These are phyloP conservation scores for Carposina sasakii DNA, from an alignment of 1,140 invertebrate species.

Conservation along the genomic window DNA sequence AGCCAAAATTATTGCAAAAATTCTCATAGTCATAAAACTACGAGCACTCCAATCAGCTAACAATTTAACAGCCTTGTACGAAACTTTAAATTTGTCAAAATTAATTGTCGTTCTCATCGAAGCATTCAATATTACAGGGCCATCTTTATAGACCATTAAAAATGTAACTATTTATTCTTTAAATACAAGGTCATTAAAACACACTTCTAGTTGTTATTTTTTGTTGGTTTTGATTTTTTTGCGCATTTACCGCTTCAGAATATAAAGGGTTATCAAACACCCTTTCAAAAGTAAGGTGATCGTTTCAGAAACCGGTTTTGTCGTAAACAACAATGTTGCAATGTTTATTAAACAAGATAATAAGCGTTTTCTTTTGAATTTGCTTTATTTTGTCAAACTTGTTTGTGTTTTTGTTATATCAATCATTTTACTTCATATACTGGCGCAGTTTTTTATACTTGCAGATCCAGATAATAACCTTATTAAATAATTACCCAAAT, in stretches of 20 bases:
- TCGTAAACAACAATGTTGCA: slow-evolving; percentile 62
- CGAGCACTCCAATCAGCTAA: background rate
- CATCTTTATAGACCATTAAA: slow-evolving; percentile 53
- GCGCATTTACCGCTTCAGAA: slow-evolving; percentile 36
- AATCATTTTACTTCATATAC: background rate
- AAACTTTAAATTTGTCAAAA: slow-evolving; percentile 35
- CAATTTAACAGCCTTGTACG: slow-evolving; percentile 7
- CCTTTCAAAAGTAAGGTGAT: slow-evolving; percentile 18
- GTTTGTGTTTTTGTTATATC: background rate
- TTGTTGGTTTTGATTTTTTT: slow-evolving; percentile 53
- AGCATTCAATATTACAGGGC: slow-evolving; percentile 29
- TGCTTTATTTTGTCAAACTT: slow-evolving; percentile 31
- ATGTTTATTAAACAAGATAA: slow-evolving; percentile 69
- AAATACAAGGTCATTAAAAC: slow-evolving; percentile 53
- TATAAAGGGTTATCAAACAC: slow-evolving; percentile 31
- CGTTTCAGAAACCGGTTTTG: slow-evolving; percentile 44
- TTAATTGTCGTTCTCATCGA: slow-evolving; percentile 54
- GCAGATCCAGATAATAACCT: too few species aligned
- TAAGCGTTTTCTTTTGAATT: slow-evolving; percentile 44
- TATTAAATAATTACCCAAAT: too few species aligned
- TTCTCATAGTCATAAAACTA: slow-evolving; percentile 28
- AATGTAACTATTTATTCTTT: slow-evolving; percentile 43
- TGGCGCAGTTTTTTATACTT: too few species aligned
- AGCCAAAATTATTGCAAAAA: slow-evolving; percentile 23
- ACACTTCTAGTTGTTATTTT: slow-evolving; percentile 43